Evolutionary conservation across 2,113 vertebrate species (phyloP), one percentile per base, ranked within the genome.

Genomic region (Ceyx cyanopectus): DNA sequence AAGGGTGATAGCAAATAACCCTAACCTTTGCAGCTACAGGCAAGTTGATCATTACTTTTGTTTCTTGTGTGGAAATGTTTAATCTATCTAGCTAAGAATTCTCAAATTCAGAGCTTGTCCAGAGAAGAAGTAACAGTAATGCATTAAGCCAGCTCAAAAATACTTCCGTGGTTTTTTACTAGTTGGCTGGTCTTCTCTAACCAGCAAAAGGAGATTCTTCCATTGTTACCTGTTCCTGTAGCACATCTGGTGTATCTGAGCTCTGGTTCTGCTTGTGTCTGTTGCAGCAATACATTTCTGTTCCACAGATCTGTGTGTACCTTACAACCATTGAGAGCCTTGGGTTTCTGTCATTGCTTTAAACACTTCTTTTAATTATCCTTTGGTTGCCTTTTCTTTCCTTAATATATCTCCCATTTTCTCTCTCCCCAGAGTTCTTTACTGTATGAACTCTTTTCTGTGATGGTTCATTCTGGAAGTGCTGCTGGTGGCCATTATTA

Each of bases 391-490:
- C 9, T 81, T 78, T 56, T 56, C 29, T 56, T 56, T 60, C 46
- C 6, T 81, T 32, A 9, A 18, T 40, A 7, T 2, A 7, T 2
- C 0, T 74, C n/a, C 26, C 22, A 8, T 95, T 46, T 82, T 87
- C 76, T 89, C 90, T 77, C 37, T 84, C 86, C 61, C 90, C 95
- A 99, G 99, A 99, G 97, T 97, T 98, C 98, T 90, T 97, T 98
- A 96, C 97, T 98, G 69, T 99, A 99, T 97, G 99, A 99, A 94
- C 98, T 99, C 70, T 99, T 99, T 95, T 99, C 99, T 30, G 99
- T 99, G 92, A 99, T 99, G 99, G 99, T 99, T 85, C 99, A 99
- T 97, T 99, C 99, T 48, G 99, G 99, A 85, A 99, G 99, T 79
- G 99, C 99, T 83, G 99, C 99, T 57, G 99, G 99, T 76, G 99